Conservation (phyloP, 2,797 vertebrate species). For the Austrolebias charrua region DNA sequence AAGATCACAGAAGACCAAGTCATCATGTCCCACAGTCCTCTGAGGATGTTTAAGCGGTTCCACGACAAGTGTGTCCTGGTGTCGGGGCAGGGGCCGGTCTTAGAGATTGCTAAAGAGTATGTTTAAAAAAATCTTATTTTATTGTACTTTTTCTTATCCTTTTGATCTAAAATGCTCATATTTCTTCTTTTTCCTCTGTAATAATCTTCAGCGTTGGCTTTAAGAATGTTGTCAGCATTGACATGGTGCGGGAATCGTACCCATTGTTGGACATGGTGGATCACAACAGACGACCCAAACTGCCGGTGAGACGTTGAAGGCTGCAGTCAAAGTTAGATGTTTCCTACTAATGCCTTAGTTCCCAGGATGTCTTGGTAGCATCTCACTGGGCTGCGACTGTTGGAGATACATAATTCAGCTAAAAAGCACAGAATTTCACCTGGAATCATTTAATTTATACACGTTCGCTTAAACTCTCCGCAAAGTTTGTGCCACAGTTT, state of each 20-base stretch:
- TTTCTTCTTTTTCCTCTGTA: slow-evolving; percentile 32
- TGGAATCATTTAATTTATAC: no score
- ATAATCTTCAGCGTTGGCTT: slow-evolving; percentile 84
- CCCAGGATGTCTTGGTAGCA: no score
- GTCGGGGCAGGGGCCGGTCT: slow-evolving; percentile 90
- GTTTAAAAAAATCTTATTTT: slow-evolving; percentile 43
- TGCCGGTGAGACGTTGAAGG: slow-evolving; percentile 72
- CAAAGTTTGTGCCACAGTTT: no score
- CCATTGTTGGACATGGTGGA: slow-evolving; percentile 91
- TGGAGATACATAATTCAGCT: no score
- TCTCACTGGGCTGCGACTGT: no score
- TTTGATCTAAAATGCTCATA: not conserved
- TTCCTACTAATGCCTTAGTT: no score
- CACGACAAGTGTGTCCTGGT: slow-evolving; percentile 91
- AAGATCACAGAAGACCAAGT: slow-evolving; percentile 90
- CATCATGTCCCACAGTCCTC: slow-evolving; percentile 93
- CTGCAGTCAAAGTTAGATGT: not conserved
- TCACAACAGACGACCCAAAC: slow-evolving; percentile 86
- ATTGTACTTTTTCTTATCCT: not conserved
- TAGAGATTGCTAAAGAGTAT: slow-evolving; percentile 94
- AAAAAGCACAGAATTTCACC: no score
- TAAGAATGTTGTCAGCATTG: slow-evolving; percentile 85
- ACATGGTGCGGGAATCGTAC: slow-evolving; percentile 85
- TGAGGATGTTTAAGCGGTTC: slow-evolving; percentile 89
- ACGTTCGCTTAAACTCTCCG: no score